These are phyloP conservation scores for Myiotriccus ornatus DNA, from an alignment of 2,797 vertebrate species.

Conservation along the genomic window DNA sequence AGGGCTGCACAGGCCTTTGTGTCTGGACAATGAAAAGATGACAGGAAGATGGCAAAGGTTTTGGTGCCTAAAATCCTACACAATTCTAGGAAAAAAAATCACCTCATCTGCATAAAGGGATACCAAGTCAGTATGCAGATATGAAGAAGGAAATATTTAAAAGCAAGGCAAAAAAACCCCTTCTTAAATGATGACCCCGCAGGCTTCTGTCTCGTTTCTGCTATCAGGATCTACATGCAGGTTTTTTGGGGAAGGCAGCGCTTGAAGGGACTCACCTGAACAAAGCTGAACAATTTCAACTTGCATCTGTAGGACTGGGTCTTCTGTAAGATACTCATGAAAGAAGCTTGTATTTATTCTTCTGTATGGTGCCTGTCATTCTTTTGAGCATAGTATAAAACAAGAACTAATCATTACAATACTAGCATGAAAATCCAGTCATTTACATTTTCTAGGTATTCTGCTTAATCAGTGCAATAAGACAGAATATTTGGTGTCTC, in stretches of 20 bases:
- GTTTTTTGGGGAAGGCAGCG: not conserved
- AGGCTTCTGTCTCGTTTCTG: not conserved
- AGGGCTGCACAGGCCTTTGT: conserved; percentile 18
- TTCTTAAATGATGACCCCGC: not conserved
- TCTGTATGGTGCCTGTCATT: not conserved
- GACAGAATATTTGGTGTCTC: not conserved
- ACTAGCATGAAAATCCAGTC: not conserved
- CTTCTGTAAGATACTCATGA: not conserved
- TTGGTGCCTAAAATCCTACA: not conserved
- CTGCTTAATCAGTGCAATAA: not conserved
- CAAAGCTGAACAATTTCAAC: not conserved
- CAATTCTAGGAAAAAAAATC: not conserved
- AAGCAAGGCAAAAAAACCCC: not conserved
- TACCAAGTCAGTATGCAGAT: not conserved
- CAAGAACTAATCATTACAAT: not conserved
- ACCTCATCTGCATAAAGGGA: not conserved
- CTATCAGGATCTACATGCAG: not conserved
- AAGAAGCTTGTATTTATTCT: not conserved
- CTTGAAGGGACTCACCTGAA: not conserved
- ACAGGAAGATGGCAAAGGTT: conserved; percentile 28
- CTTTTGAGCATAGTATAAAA: not conserved
- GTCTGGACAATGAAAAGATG: conserved; percentile 35
- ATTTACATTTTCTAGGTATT: conserved; percentile 11
- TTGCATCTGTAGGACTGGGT: not conserved
- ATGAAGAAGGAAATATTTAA: not conserved